Percentiles rank a stretch among this genome's conserved stretches.
These are phyloP conservation scores for Aleiodes sp. DNA, from an alignment of 1,140 invertebrate species.

Conservation along the genomic window DNA sequence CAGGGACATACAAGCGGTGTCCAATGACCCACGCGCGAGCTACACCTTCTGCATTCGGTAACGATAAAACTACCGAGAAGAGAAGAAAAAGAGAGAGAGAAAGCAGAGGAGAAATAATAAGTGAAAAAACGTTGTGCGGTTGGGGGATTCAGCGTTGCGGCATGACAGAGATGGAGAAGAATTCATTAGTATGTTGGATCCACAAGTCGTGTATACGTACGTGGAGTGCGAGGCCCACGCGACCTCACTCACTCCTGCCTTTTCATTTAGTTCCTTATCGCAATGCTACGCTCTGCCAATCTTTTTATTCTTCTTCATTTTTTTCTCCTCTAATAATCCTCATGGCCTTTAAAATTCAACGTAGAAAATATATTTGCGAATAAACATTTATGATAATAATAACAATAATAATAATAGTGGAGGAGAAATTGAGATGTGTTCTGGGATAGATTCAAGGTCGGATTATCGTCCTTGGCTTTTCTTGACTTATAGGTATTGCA, in stretches of 20 bases:
- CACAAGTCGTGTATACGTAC: conserved; percentile 20
- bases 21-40: conserved; percentile 33
- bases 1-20: conserved; percentile 9
- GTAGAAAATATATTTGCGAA: neutral
- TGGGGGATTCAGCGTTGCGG: neutral
- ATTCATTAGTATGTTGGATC: conserved; percentile 35
- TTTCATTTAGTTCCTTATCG: conserved; percentile 14
- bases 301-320: neutral
- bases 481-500: conserved; percentile 4
- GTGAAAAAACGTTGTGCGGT: neutral
- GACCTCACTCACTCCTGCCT: conserved; percentile 23
- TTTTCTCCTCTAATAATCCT: conserved; percentile 8
- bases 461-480: conserved; percentile 2
- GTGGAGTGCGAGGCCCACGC: conserved; percentile 32
- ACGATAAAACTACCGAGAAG: neutral
- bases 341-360: neutral
- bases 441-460: conserved; percentile 6
- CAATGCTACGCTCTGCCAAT: neutral
- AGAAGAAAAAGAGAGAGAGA: neutral
- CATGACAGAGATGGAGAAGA: neutral
- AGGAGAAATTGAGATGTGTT: conserved; percentile 6
- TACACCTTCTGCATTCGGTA: conserved; percentile 29
- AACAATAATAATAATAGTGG: neutral
- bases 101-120: neutral
- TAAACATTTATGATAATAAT: neutral